phyloP scores from a whole-genome alignment of 2,797 vertebrate species.

The Brachyrhaphis roseni region DNA sequence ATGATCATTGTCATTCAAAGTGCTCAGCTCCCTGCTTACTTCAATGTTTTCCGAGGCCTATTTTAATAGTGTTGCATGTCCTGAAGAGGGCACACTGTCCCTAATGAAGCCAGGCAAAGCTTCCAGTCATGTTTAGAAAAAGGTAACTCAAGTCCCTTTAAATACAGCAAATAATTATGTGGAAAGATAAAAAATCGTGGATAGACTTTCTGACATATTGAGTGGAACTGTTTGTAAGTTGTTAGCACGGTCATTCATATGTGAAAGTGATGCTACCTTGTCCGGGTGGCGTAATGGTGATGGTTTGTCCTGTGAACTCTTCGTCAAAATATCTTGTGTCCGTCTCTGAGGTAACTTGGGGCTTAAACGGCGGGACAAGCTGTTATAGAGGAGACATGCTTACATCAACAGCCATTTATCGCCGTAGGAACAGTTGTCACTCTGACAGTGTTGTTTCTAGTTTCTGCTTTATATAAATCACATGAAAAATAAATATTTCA shows the following conservation, averaged over 20 bases:
- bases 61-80: slow-evolving; percentile 39
- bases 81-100: slow-evolving; percentile 68
- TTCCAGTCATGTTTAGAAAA: slow-evolving; percentile 16
- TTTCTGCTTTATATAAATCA: slow-evolving; percentile 3
- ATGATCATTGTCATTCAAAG: not conserved
- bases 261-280: slow-evolving; percentile 84
- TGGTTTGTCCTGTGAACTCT: slow-evolving; percentile 98
- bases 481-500: slow-evolving; percentile 11
- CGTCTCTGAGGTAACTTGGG: slow-evolving; percentile 97
- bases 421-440: slow-evolving; percentile 41
- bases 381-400: slow-evolving; percentile 69
- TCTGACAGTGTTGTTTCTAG: slow-evolving; percentile 32
- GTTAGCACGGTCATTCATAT: not conserved
- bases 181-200: not conserved
- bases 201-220: not conserved
- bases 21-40: not conserved
- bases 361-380: slow-evolving; percentile 95
- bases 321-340: slow-evolving; percentile 98
- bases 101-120: slow-evolving; percentile 30
- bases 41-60: not conserved
- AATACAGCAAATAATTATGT: not conserved
- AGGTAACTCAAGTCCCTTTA: not conserved
- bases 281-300: slow-evolving; percentile 97
- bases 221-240: not conserved
- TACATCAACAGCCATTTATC: slow-evolving; percentile 46